Percentiles rank a stretch among this genome's conserved stretches.
phyloP scores from a whole-genome alignment of 2,888 invertebrate genomes.

The Rosalia funebris region DNA sequence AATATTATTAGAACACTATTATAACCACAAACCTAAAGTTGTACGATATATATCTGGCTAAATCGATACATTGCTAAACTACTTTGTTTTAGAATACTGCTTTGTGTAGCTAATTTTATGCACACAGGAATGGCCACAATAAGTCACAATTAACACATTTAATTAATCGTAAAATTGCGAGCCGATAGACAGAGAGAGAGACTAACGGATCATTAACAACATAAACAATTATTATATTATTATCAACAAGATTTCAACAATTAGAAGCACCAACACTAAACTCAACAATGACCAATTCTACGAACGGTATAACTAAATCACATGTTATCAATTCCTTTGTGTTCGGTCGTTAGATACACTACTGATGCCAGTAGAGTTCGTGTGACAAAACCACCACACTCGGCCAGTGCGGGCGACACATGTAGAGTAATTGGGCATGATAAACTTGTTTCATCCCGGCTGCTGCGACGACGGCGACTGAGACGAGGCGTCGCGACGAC shows the following conservation, averaged over 20 bases:
- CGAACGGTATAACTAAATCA: conserved; percentile 34
- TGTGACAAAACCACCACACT: conserved; percentile 35
- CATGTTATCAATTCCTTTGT: conserved; percentile 40
- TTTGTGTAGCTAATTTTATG: conserved; percentile 46
- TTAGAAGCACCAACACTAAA: conserved; percentile 38
- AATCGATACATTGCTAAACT: conserved; percentile 40
- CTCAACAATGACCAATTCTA: conserved; percentile 38
- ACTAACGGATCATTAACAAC: conserved; percentile 8
- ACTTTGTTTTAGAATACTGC: conserved; percentile 55
- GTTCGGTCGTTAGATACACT: conserved; percentile 25
- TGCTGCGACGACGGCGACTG: conserved; percentile 33
- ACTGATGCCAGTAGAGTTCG: conserved; percentile 28
- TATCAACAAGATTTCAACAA: conserved; percentile 39
- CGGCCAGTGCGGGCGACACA: conserved; percentile 41
- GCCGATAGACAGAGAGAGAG: background rate
- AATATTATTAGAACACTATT: background rate
- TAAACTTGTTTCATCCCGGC: conserved; percentile 54
- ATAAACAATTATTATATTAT: conserved; percentile 17
- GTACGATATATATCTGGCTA: conserved; percentile 27
- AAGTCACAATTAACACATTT: conserved; percentile 14
- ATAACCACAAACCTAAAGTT: conserved; percentile 29
- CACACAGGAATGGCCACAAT: conserved; percentile 10
- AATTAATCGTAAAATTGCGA: conserved; percentile 1
- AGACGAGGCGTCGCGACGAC: conserved; percentile 39
- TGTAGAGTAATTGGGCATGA: conserved; percentile 51